These are phyloP conservation scores for Hydrolagus affinis DNA, from an alignment of 2,113 vertebrate genomes.

Conservation along the genomic window DNA sequence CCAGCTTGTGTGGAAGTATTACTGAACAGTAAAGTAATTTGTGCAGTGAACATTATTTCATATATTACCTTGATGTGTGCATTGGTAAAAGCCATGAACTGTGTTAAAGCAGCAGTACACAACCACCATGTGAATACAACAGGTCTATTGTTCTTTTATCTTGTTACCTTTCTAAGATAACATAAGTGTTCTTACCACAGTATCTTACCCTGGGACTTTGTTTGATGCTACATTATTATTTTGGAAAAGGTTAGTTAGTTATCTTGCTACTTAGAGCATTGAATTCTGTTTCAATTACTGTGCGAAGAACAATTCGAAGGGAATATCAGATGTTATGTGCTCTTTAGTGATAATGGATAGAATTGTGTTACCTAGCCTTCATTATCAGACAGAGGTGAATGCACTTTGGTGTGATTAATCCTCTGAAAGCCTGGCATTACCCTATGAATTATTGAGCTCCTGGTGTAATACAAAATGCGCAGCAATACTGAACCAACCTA, in stretches of 20 bases:
- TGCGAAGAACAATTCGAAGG: not conserved
- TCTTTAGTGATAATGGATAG: not conserved
- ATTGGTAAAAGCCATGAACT: not conserved
- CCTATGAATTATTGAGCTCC: too few relatives aligned
- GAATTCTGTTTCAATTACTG: not conserved
- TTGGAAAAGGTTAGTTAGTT: not conserved
- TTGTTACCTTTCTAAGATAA: not conserved
- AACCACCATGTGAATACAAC: not conserved
- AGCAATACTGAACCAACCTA: not conserved
- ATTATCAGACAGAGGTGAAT: not conserved
- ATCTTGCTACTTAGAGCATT: not conserved
- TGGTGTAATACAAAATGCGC: not conserved
- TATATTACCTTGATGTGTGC: not conserved
- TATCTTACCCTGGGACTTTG: not conserved
- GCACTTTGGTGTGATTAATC: not conserved
- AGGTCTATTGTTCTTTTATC: not conserved
- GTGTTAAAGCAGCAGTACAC: not conserved
- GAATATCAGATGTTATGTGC: not conserved
- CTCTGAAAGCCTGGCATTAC: not conserved
- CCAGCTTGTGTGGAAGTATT: not conserved
- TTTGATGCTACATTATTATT: not conserved
- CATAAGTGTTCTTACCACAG: not conserved
- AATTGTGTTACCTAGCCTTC: not conserved
- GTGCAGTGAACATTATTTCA: not conserved
- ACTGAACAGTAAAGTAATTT: not conserved